Evolutionary conservation across 2,888 invertebrate genomes (phyloP), one percentile per base, ranked within the genome.

Genomic region (Cryptus armator): DNA sequence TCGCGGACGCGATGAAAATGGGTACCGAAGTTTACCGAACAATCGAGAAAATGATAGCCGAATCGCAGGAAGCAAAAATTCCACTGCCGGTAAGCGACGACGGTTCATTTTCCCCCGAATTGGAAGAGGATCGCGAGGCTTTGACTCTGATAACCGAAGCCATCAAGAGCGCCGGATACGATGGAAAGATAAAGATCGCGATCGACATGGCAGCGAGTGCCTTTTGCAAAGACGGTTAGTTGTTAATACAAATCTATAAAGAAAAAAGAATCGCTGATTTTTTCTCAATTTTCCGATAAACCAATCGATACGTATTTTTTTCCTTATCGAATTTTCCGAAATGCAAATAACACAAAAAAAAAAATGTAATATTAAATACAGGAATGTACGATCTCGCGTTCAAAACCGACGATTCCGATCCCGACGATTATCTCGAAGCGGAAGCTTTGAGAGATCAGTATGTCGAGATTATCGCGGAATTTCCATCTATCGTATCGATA

Each of bases 1-100:
- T 93, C 56, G 89, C 89, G 0, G 92, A 93, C 51, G 93, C 93
- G 0, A 88, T 92, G 89, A 89, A 91, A 85, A 92, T 93, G 89
- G 92, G 92, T 0, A 89, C 84, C n/a, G 91, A 92, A 14, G 86
- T 92, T 0, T 93, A 90, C 72, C 88, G 88, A 14, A 81, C 88
- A 2, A 75, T 93, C 3, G 92, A 93, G 71, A 86, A 19, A 24
- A 90, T 89, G 80, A 89, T 93, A 1, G 89, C 90, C 0, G 89
- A 91, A 7, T 46, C 83, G 2, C 89, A 89, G 32, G 92, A 92
- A 51, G 72, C 89, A 14, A 89, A 89, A 59, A 46, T 85, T 0
- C 93, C 93, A 0, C 86, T 92, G 32, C 76, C 89, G 0, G 89
- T 90, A 0, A 87, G 87, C 5, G 90, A 90, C 46, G 88, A 91